phyloP scores from a whole-genome alignment of 53 echinoderm and acorn worm species.

The Patiria pectinifera region DNA sequence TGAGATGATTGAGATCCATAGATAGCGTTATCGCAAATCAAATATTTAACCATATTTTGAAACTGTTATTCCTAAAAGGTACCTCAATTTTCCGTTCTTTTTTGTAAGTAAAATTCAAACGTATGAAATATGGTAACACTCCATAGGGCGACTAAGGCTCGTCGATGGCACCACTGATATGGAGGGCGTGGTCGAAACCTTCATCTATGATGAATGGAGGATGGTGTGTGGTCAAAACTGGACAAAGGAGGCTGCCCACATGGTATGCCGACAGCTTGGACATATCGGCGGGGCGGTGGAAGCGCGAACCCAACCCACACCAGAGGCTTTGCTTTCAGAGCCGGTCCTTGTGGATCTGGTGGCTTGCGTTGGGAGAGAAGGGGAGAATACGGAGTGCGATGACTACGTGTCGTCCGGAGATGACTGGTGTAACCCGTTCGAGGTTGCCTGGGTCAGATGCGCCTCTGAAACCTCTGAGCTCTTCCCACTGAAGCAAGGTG shows the following conservation, averaged over 20 bases:
- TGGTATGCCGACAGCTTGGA: constrained; percentile 79
- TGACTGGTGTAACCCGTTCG: constrained; percentile 34
- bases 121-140: neutral
- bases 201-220: constrained; percentile 69
- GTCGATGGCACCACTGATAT: constrained; percentile 19
- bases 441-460: constrained; percentile 55
- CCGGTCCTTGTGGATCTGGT: constrained; percentile 31
- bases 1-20: too few species aligned
- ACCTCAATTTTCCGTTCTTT: neutral
- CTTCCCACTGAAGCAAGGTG: constrained; percentile 18
- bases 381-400: constrained; percentile 29
- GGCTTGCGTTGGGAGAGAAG: neutral
- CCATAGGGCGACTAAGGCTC: constrained; percentile 34
- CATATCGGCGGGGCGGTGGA: constrained; percentile 49
- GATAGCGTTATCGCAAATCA: too few species aligned
- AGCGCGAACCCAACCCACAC: neutral
- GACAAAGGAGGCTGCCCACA: constrained; percentile 69
- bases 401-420: constrained; percentile 53
- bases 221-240: constrained; percentile 79
- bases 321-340: neutral
- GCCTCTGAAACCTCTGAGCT: neutral
- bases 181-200: constrained; percentile 54
- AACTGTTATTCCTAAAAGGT: too few species aligned
- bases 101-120: neutral
- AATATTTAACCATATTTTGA: too few species aligned